phyloP scores from a whole-genome alignment of 1,140 invertebrate species.

The Drosophila mojavensis region DNA sequence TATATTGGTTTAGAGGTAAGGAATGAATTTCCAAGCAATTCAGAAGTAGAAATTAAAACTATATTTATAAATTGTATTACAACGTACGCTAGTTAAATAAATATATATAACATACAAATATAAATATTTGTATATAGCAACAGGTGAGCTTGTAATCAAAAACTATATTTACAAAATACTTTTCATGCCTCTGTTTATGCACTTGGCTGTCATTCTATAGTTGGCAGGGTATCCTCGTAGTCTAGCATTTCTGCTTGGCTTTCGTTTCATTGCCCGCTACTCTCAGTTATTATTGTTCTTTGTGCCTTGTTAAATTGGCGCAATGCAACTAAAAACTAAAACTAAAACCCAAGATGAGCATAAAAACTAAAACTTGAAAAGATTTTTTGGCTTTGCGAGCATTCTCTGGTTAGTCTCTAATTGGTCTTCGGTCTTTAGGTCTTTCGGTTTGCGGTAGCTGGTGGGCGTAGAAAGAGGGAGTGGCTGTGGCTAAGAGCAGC shows the following conservation, averaged over 20 bases:
- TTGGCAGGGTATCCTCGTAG: background rate
- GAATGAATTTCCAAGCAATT: too few relatives aligned
- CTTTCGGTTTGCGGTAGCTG: slow-evolving; percentile 34
- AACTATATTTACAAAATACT: too few relatives aligned
- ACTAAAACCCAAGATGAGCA: slow-evolving; percentile 52
- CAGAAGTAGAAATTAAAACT: too few relatives aligned
- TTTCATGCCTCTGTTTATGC: background rate
- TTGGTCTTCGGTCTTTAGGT: slow-evolving; percentile 38
- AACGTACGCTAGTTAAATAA: too few relatives aligned
- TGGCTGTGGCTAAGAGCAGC: background rate
- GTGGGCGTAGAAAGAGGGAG: background rate
- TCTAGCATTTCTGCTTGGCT: slow-evolving; percentile 16
- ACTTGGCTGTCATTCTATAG: background rate
- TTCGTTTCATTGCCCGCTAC: slow-evolving; percentile 3
- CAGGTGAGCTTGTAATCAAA: too few relatives aligned
- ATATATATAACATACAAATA: too few relatives aligned
- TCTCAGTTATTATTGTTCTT: slow-evolving; percentile 19
- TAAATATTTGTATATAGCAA: too few relatives aligned
- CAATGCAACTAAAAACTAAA: slow-evolving; percentile 58
- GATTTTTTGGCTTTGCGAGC: slow-evolving; percentile 45
- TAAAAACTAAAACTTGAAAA: slow-evolving; percentile 37
- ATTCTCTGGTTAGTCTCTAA: slow-evolving; percentile 30
- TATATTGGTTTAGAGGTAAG: background rate
- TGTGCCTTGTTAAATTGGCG: slow-evolving; percentile 67
- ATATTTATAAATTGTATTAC: too few relatives aligned